Conservation (phyloP, 2,888 invertebrate species). For the Dexiosoma caninum region DNA sequence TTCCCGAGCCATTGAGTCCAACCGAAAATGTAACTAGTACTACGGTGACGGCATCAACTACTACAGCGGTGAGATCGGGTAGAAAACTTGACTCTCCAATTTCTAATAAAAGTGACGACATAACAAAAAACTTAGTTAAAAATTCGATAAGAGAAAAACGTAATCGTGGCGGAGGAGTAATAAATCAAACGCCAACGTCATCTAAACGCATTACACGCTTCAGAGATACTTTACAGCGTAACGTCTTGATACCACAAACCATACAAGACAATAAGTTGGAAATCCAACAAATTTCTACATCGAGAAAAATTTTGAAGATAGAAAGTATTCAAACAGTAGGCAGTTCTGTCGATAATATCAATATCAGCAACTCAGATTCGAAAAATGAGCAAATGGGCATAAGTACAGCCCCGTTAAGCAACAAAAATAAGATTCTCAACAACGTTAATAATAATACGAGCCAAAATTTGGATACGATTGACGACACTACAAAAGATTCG, state of each 20-base stretch:
- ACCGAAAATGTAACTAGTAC: conserved; percentile 72
- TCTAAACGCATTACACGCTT: conserved; percentile 70
- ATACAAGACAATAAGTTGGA: conserved; percentile 14
- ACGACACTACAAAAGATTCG: conserved; percentile 65
- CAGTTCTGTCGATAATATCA: conserved; percentile 8
- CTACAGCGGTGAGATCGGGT: conserved; percentile 64
- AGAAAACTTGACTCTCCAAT: conserved; percentile 65
- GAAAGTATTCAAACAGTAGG: background rate
- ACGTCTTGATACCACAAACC: background rate
- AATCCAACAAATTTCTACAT: conserved; percentile 25
- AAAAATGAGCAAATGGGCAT: conserved; percentile 72
- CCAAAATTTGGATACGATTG: conserved; percentile 28
- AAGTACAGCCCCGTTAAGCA: conserved; percentile 67
- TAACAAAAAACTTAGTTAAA: background rate
- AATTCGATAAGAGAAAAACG: conserved; percentile 64
- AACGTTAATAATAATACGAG: conserved; percentile 26
- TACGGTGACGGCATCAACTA: conserved; percentile 48
- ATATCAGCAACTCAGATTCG: conserved; percentile 12
- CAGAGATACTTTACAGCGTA: conserved; percentile 63
- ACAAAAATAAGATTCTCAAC: conserved; percentile 56
- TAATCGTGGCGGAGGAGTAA: conserved; percentile 47
- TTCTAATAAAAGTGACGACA: conserved; percentile 8
- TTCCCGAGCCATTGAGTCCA: conserved; percentile 84
- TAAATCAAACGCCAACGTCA: conserved; percentile 61
- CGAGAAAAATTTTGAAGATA: background rate